Percentiles rank a stretch among this genome's conserved stretches.
Evolutionary conservation across 2,888 invertebrate species (phyloP).

Genomic region (Mesorhabditis sp.): DNA sequence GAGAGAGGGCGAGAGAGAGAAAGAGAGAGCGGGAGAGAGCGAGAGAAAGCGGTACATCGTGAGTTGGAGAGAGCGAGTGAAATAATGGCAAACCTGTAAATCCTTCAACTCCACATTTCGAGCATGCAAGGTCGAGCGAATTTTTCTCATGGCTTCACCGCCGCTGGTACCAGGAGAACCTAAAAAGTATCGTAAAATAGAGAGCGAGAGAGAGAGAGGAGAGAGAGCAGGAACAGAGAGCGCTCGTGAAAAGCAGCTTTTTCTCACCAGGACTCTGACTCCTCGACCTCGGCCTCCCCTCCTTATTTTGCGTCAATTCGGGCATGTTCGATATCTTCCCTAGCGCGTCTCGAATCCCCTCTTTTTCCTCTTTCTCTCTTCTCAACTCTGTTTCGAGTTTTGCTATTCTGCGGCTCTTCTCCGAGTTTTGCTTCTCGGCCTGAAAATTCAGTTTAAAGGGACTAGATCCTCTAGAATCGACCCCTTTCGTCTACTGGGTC

Average conservation of each 20-base stretch:
- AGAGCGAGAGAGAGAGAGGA: not conserved
- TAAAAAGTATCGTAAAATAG: not conserved
- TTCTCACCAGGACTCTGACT: constrained; percentile 24
- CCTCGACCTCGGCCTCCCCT: constrained; percentile 23
- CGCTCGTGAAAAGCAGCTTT: not conserved
- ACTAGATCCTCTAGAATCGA: not conserved
- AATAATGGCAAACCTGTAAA: not conserved
- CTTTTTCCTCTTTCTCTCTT: constrained; percentile 26
- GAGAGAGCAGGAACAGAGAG: not conserved
- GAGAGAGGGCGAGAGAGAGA: too few species aligned
- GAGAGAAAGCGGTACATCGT: too few species aligned
- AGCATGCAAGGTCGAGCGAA: not conserved
- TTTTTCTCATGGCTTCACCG: not conserved
- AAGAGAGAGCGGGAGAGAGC: too few species aligned
- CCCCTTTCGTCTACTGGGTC: constrained; percentile 12
- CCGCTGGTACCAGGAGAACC: not conserved
- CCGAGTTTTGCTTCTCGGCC: constrained; percentile 15
- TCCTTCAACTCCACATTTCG: constrained; percentile 1
- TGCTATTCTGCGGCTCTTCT: constrained; percentile 13
- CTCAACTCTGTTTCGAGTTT: constrained; percentile 17
- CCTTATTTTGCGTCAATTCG: constrained; percentile 16
- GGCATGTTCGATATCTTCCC: constrained; percentile 25
- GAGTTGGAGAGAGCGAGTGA: not conserved
- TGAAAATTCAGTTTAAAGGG: constrained; percentile 8
- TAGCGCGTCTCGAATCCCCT: constrained; percentile 23